phyloP scores from a whole-genome alignment of 2,113 vertebrate genomes.

The Oxyruncus cristatus region DNA sequence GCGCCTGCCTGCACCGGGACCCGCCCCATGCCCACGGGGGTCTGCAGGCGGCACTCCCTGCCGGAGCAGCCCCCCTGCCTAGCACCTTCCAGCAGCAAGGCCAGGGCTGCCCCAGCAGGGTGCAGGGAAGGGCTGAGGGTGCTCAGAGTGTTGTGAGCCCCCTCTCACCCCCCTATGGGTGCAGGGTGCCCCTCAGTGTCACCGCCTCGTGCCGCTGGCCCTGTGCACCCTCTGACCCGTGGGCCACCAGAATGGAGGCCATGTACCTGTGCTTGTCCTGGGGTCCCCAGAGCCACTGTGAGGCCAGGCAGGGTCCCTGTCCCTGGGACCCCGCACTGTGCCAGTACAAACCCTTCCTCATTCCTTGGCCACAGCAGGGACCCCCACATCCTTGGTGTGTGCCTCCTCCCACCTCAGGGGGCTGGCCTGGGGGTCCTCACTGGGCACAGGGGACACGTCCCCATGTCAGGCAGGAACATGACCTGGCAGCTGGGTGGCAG shows the following conservation, averaged over 20 bases:
- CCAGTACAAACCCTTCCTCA: not conserved
- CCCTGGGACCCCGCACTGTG: rapidly evolving
- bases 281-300: rapidly evolving
- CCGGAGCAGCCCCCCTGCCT: not conserved
- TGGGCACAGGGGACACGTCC: rapidly evolving
- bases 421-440: rapidly evolving
- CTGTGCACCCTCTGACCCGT: not conserved
- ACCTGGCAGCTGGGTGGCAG: not conserved
- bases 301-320: rapidly evolving
- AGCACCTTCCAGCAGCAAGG: no score
- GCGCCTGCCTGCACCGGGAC: not conserved
- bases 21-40: not conserved
- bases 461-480: not conserved
- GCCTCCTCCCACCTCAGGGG: not conserved
- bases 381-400: rapidly evolving
- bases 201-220: rapidly evolving
- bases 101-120: no score
- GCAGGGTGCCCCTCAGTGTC: not conserved
- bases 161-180: not conserved
- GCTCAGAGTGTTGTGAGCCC: not conserved
- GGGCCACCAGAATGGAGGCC: not conserved
- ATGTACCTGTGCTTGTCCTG: not conserved
- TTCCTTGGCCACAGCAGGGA: rapidly evolving
- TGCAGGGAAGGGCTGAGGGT: not conserved
- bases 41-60: not conserved